Conservation (phyloP, 2,888 invertebrate species). For the Polyommatus icarus region DNA sequence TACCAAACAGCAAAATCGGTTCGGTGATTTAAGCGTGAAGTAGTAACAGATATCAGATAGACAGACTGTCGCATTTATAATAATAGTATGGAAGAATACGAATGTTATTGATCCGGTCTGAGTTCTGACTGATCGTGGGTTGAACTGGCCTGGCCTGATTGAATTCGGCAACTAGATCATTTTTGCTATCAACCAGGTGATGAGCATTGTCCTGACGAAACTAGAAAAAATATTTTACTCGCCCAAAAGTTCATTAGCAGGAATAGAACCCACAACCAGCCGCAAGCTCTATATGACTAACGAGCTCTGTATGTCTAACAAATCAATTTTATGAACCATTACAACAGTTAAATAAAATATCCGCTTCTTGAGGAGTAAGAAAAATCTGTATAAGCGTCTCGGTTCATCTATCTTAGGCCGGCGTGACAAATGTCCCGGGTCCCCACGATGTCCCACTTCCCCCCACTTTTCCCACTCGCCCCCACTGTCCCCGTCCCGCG, state of each 20-base stretch:
- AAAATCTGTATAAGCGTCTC: not conserved
- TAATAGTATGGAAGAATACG: too few relatives aligned
- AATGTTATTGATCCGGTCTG: too few relatives aligned
- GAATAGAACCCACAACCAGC: not conserved
- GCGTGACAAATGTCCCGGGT: slow-evolving; percentile 6
- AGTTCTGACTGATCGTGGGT: too few relatives aligned
- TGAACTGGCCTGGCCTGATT: too few relatives aligned
- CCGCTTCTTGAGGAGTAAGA: not conserved
- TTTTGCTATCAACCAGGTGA: too few relatives aligned
- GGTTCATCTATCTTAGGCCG: not conserved
- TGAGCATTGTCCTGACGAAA: too few relatives aligned
- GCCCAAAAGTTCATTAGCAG: not conserved
- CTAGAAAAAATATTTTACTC: too few relatives aligned
- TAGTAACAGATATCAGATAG: too few relatives aligned
- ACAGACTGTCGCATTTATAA: too few relatives aligned
- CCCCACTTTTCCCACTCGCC: not conserved
- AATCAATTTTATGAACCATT: not conserved
- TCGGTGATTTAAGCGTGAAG: too few relatives aligned
- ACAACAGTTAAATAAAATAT: not conserved
- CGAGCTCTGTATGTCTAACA: not conserved
- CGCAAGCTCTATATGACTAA: not conserved
- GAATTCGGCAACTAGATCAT: too few relatives aligned
- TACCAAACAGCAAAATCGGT: too few relatives aligned
- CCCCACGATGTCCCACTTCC: not conserved
- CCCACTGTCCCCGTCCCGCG: not conserved